These are phyloP conservation scores for Paramisgurnus dabryanus DNA, from an alignment of 2,113 vertebrate species.

Conservation along the genomic window DNA sequence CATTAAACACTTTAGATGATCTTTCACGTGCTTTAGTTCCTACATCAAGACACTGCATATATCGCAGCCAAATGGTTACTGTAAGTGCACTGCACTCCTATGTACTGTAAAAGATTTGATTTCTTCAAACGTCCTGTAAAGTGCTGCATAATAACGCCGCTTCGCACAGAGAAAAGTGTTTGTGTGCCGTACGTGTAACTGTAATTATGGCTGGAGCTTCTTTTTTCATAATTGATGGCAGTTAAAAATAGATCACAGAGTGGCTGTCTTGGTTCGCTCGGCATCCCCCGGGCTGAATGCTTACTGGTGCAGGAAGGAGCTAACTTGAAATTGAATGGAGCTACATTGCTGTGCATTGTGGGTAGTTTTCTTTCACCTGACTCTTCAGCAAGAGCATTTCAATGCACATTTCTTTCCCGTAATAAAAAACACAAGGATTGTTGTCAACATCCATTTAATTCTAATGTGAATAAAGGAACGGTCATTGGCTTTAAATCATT, in stretches of 20 bases:
- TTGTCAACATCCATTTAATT: constrained; percentile 3
- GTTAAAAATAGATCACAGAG: constrained; percentile 59
- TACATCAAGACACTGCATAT: constrained; percentile 12
- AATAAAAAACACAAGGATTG: constrained; percentile 19
- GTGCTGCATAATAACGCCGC: constrained; percentile 23
- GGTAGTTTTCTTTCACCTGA: constrained; percentile 32
- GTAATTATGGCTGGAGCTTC: constrained; percentile 44
- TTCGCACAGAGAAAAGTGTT: constrained; percentile 29
- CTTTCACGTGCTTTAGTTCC: constrained; percentile 28
- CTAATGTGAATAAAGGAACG: not conserved
- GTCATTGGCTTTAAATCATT: too few relatives aligned
- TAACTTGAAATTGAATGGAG: constrained; percentile 54
- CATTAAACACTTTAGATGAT: constrained; percentile 21
- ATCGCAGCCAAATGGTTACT: constrained; percentile 38
- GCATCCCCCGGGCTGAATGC: constrained; percentile 48
- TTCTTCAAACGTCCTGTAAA: constrained; percentile 33
- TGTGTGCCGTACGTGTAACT: constrained; percentile 9
- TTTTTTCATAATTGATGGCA: constrained; percentile 58
- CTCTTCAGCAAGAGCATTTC: constrained; percentile 28
- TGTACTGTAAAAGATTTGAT: constrained; percentile 12
- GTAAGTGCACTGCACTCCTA: constrained; percentile 37
- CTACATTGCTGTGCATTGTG: constrained; percentile 20
- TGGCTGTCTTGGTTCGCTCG: constrained; percentile 48
- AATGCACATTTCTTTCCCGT: not conserved
- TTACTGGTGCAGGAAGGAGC: constrained; percentile 54